Evolutionary conservation across 1,140 invertebrate genomes (phyloP).

Genomic region (Matsumurasca onukii): DNA sequence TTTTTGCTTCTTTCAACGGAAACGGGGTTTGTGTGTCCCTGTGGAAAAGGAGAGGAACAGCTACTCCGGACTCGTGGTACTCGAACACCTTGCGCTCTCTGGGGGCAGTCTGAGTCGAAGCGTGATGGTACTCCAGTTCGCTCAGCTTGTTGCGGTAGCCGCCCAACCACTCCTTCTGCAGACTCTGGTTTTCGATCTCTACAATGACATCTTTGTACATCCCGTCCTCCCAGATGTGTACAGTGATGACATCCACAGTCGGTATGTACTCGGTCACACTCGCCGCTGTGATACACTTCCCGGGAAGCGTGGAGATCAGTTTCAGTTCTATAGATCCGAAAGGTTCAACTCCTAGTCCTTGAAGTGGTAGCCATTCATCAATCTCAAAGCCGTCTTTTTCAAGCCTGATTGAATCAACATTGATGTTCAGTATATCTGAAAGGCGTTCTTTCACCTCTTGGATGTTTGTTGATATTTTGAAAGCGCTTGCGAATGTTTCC

Average conservation of each 20-base stretch:
- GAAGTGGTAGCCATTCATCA: conserved; percentile 32
- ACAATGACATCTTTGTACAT: conserved; percentile 33
- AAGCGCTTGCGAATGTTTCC: conserved; percentile 35
- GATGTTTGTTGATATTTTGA: conserved; percentile 30
- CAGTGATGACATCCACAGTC: conserved; percentile 38
- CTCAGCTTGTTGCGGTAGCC: conserved; percentile 35
- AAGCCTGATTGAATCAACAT: conserved; percentile 20
- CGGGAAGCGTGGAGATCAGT: conserved; percentile 12
- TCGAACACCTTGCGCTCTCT: conserved; percentile 20
- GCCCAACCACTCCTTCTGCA: conserved; percentile 38
- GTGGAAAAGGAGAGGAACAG: conserved; percentile 11
- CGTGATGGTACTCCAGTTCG: conserved; percentile 36
- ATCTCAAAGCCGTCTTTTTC: conserved; percentile 8
- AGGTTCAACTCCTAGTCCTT: conserved; percentile 34
- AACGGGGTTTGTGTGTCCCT: conserved; percentile 32
- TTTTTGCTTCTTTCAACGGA: conserved; percentile 16
- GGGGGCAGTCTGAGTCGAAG: conserved; percentile 34
- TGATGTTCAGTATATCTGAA: conserved; percentile 13
- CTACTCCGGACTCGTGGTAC: conserved; percentile 4
- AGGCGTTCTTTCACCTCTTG: conserved; percentile 27
- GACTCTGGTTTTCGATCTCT: conserved; percentile 37
- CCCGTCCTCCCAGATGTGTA: conserved; percentile 28
- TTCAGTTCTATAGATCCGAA: conserved; percentile 36
- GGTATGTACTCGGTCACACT: conserved; percentile 33
- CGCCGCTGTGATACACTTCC: not conserved